Base-by-base conservation (phyloP, 2,113 vertebrate genomes). In the Anolis sagrei region DNA sequence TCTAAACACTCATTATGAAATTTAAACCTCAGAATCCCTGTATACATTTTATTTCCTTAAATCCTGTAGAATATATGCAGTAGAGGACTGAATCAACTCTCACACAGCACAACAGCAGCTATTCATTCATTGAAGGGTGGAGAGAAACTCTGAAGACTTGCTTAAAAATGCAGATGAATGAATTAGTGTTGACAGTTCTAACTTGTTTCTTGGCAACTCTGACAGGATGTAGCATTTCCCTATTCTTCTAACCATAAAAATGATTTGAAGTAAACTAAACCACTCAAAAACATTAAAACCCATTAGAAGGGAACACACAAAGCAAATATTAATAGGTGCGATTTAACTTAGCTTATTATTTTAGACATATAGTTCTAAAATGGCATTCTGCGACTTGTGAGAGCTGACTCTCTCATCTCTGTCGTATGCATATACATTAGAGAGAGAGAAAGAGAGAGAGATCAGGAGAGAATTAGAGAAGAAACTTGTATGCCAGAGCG, bases 401-500 rank as follows among this genome's bases (percentile, higher is more conserved):
- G 88, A 54, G 14, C n/a, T 77, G 75, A 77, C n/a, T 1, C 7
- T 68, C 64, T 68, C 6, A 8, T 64, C 25, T 76, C 19, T n/a
- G 25, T 51, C 10, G 5, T 32, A 27, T 66, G 13, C 21, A 19
- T 29, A 64, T 21, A 64, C 19, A 25, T 21, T 44, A 27, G 62
- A 64, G 21, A 64, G 23, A 5, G 8, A 18, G 62, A 64, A 4
- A 64, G 62, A 64, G 3, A 64, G 21, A 23, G 5, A 64, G 62
- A 23, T 61, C 61, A 81, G 0, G 0, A 68, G 76, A 79, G 48
- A 75, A 75, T 0, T 0, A 0, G 32, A 29, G 36, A 86, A 0
- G 6, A 54, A 13, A 32, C 44, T 0, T 2, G 16, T 4, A 1
- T 0, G 13, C 72, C 1, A 0, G 70, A 82, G 48, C 54, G 70